phyloP scores from a whole-genome alignment of 2,113 vertebrate species.

The Tympanuchus pallidicinctus region DNA sequence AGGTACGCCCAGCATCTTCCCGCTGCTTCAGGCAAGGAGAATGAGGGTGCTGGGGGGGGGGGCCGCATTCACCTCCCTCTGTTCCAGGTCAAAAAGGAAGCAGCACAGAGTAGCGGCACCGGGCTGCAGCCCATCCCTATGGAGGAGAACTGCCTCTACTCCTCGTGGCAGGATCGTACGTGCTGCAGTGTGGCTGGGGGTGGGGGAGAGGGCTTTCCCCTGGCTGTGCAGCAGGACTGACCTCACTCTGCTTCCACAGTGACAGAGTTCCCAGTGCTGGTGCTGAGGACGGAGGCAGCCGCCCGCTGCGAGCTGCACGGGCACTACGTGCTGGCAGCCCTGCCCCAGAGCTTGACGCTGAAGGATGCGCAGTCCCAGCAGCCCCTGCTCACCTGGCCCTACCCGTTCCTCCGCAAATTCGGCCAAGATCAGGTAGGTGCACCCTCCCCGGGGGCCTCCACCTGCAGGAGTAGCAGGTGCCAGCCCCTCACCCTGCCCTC shows the following conservation, averaged over 20 bases:
- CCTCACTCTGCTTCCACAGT: not conserved
- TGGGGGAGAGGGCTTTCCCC: not conserved
- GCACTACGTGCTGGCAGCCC: conserved; percentile 79
- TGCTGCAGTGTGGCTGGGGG: not conserved
- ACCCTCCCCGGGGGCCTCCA: not conserved
- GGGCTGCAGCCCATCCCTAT: conserved; percentile 65
- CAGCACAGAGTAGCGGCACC: not conserved
- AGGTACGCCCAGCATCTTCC: conserved; percentile 59
- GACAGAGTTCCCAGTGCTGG: conserved; percentile 80
- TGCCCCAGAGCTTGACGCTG: conserved; percentile 76
- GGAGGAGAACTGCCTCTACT: conserved; percentile 89
- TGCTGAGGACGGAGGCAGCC: conserved; percentile 80
- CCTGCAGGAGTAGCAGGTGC: rapidly evolving
- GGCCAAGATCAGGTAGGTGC: conserved; percentile 85
- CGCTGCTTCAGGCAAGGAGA: rapidly evolving
- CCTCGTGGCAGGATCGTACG: conserved; percentile 81
- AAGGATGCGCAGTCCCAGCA: conserved; percentile 62
- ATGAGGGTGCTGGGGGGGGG: not conserved
- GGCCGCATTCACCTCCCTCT: not conserved
- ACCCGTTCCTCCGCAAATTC: conserved; percentile 85
- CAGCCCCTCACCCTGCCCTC: not conserved
- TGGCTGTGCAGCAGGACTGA: not conserved
- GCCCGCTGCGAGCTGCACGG: conserved; percentile 82
- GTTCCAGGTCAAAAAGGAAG: conserved; percentile 63
- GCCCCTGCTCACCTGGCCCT: conserved; percentile 85